These are phyloP conservation scores for Ridgeia piscesae DNA, from an alignment of 1,140 invertebrate species.

Conservation along the genomic window DNA sequence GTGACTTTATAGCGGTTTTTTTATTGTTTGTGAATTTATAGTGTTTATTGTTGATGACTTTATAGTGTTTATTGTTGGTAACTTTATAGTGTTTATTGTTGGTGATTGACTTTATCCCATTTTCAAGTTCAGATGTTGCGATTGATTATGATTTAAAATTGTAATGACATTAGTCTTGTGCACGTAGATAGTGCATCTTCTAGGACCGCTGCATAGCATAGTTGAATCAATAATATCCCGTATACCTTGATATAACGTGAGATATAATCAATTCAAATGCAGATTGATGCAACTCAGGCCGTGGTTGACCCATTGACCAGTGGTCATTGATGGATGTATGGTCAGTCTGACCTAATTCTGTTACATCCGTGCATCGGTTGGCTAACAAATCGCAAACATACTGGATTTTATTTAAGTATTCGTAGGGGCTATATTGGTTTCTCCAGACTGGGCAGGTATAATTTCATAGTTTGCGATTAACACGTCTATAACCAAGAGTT, in stretches of 20 bases:
- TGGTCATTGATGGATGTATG: slow-evolving; percentile 46
- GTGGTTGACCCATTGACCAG: slow-evolving; percentile 26
- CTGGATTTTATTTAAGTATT: too few relatives aligned
- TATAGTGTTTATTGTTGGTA: too few relatives aligned
- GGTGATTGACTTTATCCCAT: too few relatives aligned
- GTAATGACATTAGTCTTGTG: not conserved
- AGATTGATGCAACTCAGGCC: slow-evolving; percentile 29
- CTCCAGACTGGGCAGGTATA: too few relatives aligned
- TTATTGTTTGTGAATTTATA: too few relatives aligned
- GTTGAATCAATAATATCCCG: not conserved
- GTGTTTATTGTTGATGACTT: too few relatives aligned
- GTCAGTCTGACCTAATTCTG: slow-evolving; percentile 80
- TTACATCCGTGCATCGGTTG: slow-evolving; percentile 52
- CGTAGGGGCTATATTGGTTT: too few relatives aligned
- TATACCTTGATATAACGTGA: slow-evolving; percentile 20
- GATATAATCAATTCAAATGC: slow-evolving; percentile 20
- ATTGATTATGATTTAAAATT: not conserved
- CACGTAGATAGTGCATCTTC: not conserved
- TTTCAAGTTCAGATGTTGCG: too few relatives aligned
- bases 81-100: too few relatives aligned
- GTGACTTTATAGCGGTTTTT: too few relatives aligned
- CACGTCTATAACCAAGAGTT: too few relatives aligned
- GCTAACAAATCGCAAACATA: not conserved
- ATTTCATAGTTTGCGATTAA: too few relatives aligned
- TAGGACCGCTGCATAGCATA: not conserved